Evolutionary conservation across 1,140 invertebrate species (phyloP), one percentile per base, ranked within the genome.

Genomic region (Heliconius nattereri): DNA sequence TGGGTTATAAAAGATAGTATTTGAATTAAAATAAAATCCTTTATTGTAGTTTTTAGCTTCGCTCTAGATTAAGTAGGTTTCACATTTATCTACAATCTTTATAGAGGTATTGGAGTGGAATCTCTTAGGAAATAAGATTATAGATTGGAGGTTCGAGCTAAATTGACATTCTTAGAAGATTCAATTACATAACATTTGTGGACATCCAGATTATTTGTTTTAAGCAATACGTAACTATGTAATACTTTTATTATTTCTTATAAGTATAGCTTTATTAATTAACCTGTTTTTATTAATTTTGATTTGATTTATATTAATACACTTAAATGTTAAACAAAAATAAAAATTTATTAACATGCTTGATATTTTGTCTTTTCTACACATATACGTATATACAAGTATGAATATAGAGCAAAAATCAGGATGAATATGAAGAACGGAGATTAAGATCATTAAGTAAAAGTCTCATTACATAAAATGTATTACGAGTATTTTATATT

Each of bases 91-190:
- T 29, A 37, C 20, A 13, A 66, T 75, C 23, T 66, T 52, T 74
- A 66, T 66, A 7, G 60, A 75, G 74, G 26, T 29, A 60, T 60
- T 20, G 29, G 29, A 37, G 52, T 40, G 26, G 7, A 76, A 40
- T 60, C 74, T 75, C 79, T 52, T 11, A 70, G 71, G 79, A 75
- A 73, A 80, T 80, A 32, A 73, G 74, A 78, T 78, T 81, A 81
- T 54, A 71, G 73, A 75, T 35, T 81, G n/a, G 72, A 57, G 72
- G 75, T 8, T 70, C 29, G 23, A 75, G 45, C 60, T 40, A 78
- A 78, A 70, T 80, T 76, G 45, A 26, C 52, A 57, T 76, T 49
- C 54, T 45, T 66, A 66, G 26, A 52, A 75, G 78, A 81, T 78
- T 81, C 75, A 76, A 81, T 78, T 80, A 80, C 9, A 57, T 23